phyloP scores from a whole-genome alignment of 2,888 invertebrate species.

The Pseudococcus jackbeardsleyi region DNA sequence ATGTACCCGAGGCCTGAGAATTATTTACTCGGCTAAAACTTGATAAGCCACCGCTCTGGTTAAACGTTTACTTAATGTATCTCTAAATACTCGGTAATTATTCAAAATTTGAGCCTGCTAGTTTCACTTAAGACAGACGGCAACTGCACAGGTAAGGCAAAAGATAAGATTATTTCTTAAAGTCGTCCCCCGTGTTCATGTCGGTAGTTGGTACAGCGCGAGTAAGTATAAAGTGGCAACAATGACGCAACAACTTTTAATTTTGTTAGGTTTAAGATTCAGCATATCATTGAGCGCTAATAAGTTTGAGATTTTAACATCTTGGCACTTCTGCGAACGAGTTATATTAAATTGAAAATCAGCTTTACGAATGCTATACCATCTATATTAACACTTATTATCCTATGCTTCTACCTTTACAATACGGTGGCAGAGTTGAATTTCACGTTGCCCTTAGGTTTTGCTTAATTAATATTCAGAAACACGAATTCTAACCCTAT shows the following conservation, averaged over 20 bases:
- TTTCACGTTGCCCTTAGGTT: constrained; percentile 60
- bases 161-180: constrained; percentile 4
- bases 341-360: constrained; percentile 53
- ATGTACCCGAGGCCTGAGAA: not conserved
- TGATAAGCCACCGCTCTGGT: not conserved
- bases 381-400: constrained; percentile 60
- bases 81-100: not conserved
- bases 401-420: constrained; percentile 51
- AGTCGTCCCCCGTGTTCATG: not conserved
- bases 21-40: not conserved
- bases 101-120: not conserved
- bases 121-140: not conserved
- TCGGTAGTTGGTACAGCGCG: not conserved
- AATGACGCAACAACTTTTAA: constrained; percentile 5
- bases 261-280: constrained; percentile 20
- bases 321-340: constrained; percentile 32
- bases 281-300: constrained; percentile 32
- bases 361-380: constrained; percentile 39
- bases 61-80: not conserved
- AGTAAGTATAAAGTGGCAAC: not conserved
- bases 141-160: not conserved
- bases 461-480: constrained; percentile 60
- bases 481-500: constrained; percentile 59
- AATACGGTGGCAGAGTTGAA: constrained; percentile 57
- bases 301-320: constrained; percentile 29